Base-by-base conservation (phyloP, 2,113 vertebrate species). In the Neoarius graeffei region DNA sequence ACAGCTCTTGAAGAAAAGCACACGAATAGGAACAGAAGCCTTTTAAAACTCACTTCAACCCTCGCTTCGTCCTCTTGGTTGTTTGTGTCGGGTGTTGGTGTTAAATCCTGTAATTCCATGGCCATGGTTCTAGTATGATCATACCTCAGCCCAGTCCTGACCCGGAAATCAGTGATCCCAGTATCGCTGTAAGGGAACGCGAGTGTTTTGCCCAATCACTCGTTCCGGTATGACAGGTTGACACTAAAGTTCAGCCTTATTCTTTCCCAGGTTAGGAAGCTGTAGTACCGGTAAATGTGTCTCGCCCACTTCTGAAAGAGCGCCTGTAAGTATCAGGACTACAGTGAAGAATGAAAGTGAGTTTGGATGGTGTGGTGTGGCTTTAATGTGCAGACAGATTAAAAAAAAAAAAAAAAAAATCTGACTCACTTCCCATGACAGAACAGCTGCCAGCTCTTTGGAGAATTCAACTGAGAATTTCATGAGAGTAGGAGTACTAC, bases 81-180 rank as follows among this genome's bases (percentile, higher is more conserved):
- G n/a, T 88, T 92, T 52, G 88, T 89, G 4, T 86, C 85, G 20
- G 30, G 1, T 30, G 42, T 42, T 42, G 1, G 57, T n/a, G 50
- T 23, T 1, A 87, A 11, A 6, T 15, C 4, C 10, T 7, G 0
- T 57, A 91, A 87, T 69, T 91, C 90, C 30, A 91, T 23, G 2
- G 1, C 62, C 87, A 88, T 87, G 17, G 60, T 89, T 87, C 25
- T 69, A 76, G n/a, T 27, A 1, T 4, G 25, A 9, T 30, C 56
- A 81, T 23, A 42, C 7, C 57, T 23, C 2, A 42, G 54, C 7
- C 0, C 57, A 8, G 19, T 19, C 20, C 54, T 11, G 20, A 91
- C 89, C 89, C 91, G 91, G 89, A 91, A 91, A 88, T 87, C 52
- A 50, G 48, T 9, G 20, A 10, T 20, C 7, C 56, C 14, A 15